These are phyloP conservation scores for Troides aeacus DNA, from an alignment of 2,888 invertebrate genomes.

Conservation along the genomic window DNA sequence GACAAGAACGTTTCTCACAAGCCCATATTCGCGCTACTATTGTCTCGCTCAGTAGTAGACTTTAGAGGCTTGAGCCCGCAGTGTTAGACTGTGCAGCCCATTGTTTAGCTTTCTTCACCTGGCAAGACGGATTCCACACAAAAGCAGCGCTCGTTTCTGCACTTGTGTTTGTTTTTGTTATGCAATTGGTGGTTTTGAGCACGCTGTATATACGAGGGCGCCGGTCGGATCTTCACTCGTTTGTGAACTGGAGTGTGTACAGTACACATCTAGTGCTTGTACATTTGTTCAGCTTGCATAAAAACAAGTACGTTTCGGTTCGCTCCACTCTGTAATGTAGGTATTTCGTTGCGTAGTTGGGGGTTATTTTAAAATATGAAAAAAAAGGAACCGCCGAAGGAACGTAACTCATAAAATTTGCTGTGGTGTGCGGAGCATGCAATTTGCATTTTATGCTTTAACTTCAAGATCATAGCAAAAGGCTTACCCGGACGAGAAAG, in stretches of 20 bases:
- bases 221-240: conserved; percentile 59
- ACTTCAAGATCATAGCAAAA: conserved; percentile 48
- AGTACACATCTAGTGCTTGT: conserved; percentile 25
- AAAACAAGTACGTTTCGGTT: conserved; percentile 30
- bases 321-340: conserved; percentile 21
- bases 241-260: conserved; percentile 59
- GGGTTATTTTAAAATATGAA: conserved; percentile 47
- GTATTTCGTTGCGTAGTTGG: conserved; percentile 28
- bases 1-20: conserved; percentile 69
- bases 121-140: conserved; percentile 71
- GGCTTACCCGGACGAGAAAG: conserved; percentile 37
- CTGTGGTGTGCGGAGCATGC: conserved; percentile 46
- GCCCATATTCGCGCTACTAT: conserved; percentile 71
- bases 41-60: conserved; percentile 72
- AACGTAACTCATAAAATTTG: conserved; percentile 48
- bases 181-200: conserved; percentile 75
- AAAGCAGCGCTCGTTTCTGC: conserved; percentile 70
- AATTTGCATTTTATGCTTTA: conserved; percentile 61
- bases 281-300: conserved; percentile 31
- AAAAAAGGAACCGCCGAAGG: conserved; percentile 46
- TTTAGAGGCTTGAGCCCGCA: conserved; percentile 67
- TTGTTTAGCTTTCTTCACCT: conserved; percentile 78
- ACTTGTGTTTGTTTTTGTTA: conserved; percentile 75
- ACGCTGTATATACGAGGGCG: conserved; percentile 42
- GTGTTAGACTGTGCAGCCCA: conserved; percentile 65